Base-by-base conservation (phyloP, 30 jellyfish, hydroid and myxozoan genomes). In the Aurelia sp. region DNA sequence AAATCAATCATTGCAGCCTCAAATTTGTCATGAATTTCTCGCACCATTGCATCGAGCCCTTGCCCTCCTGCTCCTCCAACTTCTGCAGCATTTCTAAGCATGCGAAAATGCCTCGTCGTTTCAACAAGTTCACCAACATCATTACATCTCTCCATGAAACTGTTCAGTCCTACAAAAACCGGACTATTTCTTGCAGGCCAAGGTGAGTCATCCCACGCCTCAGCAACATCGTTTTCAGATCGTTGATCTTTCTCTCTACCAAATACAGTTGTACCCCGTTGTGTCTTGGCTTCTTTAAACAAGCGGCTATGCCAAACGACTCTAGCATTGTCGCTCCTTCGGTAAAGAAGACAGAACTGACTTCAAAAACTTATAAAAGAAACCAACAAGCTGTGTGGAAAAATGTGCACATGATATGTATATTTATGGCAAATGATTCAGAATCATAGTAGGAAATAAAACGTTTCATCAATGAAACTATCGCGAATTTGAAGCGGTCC, bases 101-200 rank as follows among this genome's bases (percentile, higher is more conserved):
- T 90, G 12, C 88, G 66, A 58, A 90, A 90, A 64, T 90, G 94
- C 31, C 87, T 82, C 60, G 93, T 81, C 20, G 90, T 86, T 66
- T 81, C 97, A 48, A 90, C 97, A 61, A 90, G 84, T 64, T 90
- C 97, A 20, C 82, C 67, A 19, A 82, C 97, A 67, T 90, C 97
- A 65, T 90, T 90, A 76, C 97, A 90, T 53, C 97, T 63, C 70
- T 90, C 97, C 97, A 90, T 90, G 69, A 81, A 90, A 68, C 85
- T 53, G 82, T 90, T 90, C 7, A 90, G 83, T 5, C 82, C 88
- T 9, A 50, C 72, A 52, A 90, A 90, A 4, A 90, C 97, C 10
- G 82, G 90, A 48, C 93, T 90, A 60, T 80, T 80, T 75, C 97
- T 75, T 6, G 93, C 93, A 12, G 97, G 97, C 97, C 97, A 90